These are phyloP conservation scores for Drosophila anomalata DNA, from an alignment of 2,888 invertebrate species.

Conservation along the genomic window DNA sequence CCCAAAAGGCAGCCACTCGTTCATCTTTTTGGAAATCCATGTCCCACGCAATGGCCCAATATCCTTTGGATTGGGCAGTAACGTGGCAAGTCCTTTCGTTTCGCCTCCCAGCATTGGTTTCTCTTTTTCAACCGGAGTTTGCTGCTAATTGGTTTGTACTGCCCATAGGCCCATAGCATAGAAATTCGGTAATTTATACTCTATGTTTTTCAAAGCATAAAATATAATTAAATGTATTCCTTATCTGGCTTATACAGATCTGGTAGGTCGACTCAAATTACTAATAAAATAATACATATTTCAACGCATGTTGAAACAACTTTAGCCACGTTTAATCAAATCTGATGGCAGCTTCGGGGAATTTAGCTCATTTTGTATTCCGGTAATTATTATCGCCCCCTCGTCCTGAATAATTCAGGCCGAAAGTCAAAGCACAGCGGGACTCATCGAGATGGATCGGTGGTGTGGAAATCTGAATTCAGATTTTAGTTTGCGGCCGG, in stretches of 20 bases:
- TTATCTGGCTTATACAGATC: slow-evolving; percentile 11
- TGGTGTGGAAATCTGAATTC: not conserved
- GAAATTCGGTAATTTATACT: slow-evolving; percentile 6
- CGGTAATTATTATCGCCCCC: slow-evolving; percentile 13
- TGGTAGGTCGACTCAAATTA: not conserved
- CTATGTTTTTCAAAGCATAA: not conserved
- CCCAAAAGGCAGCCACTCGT: slow-evolving; percentile 36
- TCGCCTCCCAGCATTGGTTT: not conserved
- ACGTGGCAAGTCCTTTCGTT: slow-evolving; percentile 14
- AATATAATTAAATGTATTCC: slow-evolving; percentile 52
- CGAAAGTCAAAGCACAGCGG: slow-evolving; percentile 11
- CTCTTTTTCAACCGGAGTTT: not conserved
- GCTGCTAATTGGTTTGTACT: slow-evolving; percentile 12
- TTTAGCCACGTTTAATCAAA: not conserved
- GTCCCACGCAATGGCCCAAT: slow-evolving; percentile 30
- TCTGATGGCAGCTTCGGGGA: not conserved
- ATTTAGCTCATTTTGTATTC: slow-evolving; percentile 1
- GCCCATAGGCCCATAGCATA: not conserved
- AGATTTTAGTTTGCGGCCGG: slow-evolving; percentile 29
- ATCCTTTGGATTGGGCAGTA: slow-evolving; percentile 19
- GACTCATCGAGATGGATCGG: not conserved
- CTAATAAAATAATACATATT: no score
- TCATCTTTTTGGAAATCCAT: slow-evolving; percentile 39
- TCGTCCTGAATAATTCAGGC: slow-evolving; percentile 19
- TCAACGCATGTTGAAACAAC: no score